A percentile compares a stretch with the other conserved stretches of the same genome.
phyloP scores from a whole-genome alignment of 1,140 invertebrate species.

The Contarinia nasturtii region DNA sequence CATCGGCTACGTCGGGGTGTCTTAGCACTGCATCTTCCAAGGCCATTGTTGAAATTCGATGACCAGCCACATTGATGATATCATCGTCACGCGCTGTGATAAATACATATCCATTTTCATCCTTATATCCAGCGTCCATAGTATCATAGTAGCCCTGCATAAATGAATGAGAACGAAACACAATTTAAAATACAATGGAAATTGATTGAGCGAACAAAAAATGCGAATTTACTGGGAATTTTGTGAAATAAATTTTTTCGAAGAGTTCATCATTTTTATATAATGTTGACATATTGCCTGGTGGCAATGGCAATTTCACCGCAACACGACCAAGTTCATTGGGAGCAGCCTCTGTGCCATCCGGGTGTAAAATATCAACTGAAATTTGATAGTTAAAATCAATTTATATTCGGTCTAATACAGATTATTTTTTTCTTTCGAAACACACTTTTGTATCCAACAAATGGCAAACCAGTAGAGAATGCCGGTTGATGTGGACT shows the following conservation, averaged over 20 bases:
- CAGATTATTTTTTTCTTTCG: neutral
- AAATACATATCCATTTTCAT: slow-evolving; percentile 67
- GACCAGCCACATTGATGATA: slow-evolving; percentile 90
- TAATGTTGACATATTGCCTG: slow-evolving; percentile 65
- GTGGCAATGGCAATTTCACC: slow-evolving; percentile 70
- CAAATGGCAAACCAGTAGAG: slow-evolving; percentile 52
- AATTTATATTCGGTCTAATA: neutral
- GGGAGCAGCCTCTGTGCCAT: slow-evolving; percentile 40
- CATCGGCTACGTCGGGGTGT: slow-evolving; percentile 64
- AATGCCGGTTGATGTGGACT: slow-evolving; percentile 37
- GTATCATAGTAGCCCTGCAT: slow-evolving; percentile 91
- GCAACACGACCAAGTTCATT: slow-evolving; percentile 68
- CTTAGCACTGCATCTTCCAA: slow-evolving; percentile 75
- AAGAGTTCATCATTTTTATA: slow-evolving; percentile 69
- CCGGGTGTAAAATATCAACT: slow-evolving; percentile 54
- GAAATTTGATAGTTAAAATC: slow-evolving; percentile 14
- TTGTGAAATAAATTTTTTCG: slow-evolving; percentile 59
- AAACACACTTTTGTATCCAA: slow-evolving; percentile 63
- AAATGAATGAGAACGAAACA: neutral
- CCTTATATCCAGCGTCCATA: slow-evolving; percentile 79
- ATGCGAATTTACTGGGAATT: slow-evolving; percentile 44
- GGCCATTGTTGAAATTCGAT: slow-evolving; percentile 69
- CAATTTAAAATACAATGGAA: neutral
- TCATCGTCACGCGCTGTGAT: slow-evolving; percentile 83
- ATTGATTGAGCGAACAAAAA: neutral